Conservation (phyloP, 2,888 invertebrate genomes). For the Pyrrhia umbra region DNA sequence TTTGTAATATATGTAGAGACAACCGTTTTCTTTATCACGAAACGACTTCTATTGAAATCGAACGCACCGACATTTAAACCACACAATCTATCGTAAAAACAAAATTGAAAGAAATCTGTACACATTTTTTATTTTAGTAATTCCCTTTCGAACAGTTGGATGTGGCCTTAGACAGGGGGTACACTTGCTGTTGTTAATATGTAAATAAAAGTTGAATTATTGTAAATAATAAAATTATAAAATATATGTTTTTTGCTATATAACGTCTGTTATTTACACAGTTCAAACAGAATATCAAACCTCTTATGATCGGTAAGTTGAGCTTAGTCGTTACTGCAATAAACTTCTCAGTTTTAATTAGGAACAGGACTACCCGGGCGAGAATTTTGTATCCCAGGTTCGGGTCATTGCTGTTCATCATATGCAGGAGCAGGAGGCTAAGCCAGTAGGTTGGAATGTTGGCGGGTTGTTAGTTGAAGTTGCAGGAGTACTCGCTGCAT, state of each 20-base stretch:
- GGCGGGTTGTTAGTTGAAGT: slow-evolving; percentile 59
- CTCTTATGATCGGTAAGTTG: slow-evolving; percentile 17
- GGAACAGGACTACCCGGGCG: slow-evolving; percentile 15
- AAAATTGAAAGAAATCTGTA: slow-evolving; percentile 66
- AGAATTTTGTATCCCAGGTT: slow-evolving; percentile 41
- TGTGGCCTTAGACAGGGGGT: slow-evolving; percentile 82
- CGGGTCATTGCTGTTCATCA: slow-evolving; percentile 46
- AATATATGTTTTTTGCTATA: slow-evolving; percentile 90
- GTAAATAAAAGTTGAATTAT: slow-evolving; percentile 90
- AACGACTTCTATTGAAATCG: slow-evolving; percentile 49
- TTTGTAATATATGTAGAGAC: slow-evolving; percentile 69
- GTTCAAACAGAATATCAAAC: slow-evolving; percentile 32
- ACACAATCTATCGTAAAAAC: slow-evolving; percentile 57
- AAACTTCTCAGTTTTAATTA: slow-evolving; percentile 40
- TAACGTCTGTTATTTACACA: slow-evolving; percentile 68
- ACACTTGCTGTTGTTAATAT: slow-evolving; percentile 89
- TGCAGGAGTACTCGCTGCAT: slow-evolving; percentile 84
- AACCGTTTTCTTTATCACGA: slow-evolving; percentile 63
- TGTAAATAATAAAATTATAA: slow-evolving; percentile 89
- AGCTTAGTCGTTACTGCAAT: slow-evolving; percentile 19
- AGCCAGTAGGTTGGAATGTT: slow-evolving; percentile 43
- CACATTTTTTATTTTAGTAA: slow-evolving; percentile 77
- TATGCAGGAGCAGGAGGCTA: slow-evolving; percentile 36
- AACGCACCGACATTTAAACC: slow-evolving; percentile 68
- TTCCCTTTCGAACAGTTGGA: slow-evolving; percentile 82